Conservation (phyloP, 2,888 invertebrate species). For the Nomada lathburiana region DNA sequence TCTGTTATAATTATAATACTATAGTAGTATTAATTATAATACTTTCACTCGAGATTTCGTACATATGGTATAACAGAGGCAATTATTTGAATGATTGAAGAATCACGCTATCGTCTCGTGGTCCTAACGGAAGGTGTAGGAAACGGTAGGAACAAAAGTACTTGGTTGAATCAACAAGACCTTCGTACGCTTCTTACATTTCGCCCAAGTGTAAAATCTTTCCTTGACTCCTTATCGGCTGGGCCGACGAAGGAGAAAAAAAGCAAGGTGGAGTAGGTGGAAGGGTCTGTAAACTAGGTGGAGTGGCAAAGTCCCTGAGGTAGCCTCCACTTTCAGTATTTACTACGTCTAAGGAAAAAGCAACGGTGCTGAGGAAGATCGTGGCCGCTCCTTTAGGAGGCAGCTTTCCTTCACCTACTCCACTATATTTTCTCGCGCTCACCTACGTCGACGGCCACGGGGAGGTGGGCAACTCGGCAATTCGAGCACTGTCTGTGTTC, state of each 20-base stretch:
- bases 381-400: conserved; percentile 61
- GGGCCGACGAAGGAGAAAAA: conserved; percentile 20
- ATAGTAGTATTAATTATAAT: too few species aligned
- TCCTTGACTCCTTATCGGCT: conserved; percentile 70
- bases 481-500: conserved; percentile 60
- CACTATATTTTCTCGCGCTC: conserved; percentile 48
- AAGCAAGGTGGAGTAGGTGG: conserved; percentile 39
- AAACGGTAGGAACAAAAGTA: conserved; percentile 67
- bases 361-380: conserved; percentile 61
- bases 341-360: conserved; percentile 69
- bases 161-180: conserved; percentile 70
- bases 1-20: too few species aligned
- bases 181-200: conserved; percentile 56
- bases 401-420: conserved; percentile 53
- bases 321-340: conserved; percentile 71
- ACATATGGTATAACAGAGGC: too few species aligned
- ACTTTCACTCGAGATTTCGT: too few species aligned
- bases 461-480: conserved; percentile 55
- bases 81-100: conserved; percentile 15
- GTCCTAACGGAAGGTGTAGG: conserved; percentile 57
- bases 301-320: conserved; percentile 68
- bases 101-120: conserved; percentile 36
- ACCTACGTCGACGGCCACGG: conserved; percentile 1
- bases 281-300: conserved; percentile 69
- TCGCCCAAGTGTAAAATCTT: conserved; percentile 72